Evolutionary conservation across 2,113 vertebrate species (phyloP), one percentile per base, ranked within the genome.

Genomic region (Eidolon helvum): DNA sequence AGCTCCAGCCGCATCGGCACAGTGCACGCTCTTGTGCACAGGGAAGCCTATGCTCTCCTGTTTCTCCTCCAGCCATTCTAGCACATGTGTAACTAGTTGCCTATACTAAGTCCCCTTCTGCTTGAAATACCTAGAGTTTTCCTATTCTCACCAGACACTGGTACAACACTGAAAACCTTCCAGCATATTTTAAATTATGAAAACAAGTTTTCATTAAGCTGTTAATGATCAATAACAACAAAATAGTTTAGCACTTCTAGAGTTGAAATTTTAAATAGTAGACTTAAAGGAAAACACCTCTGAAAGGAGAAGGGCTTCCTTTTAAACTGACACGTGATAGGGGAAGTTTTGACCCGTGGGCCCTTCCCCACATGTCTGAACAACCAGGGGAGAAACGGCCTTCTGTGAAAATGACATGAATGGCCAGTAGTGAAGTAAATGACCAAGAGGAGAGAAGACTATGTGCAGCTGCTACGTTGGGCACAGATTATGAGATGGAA

Each of bases 141-240:
- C 59, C 38, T 61, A 78, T 87, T 40, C 45, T 75, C 82, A 50
- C 3, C 21, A 15, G 43, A 82, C 10, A 57, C 55, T 63, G 43
- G 61, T 28, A 69, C 1, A 11, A 19, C 7, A 40, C 12, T 35
- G 33, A 78, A 95, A 85, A 48, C 2, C 24, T 15, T 55, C 30
- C 30, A 72, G 12, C 38, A 16, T 38, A 71, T 40, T 89, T 59
- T 65, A 50, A 74, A 50, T 71, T 50, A 66, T 28, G 45, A 53
- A 97, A 92, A 66, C 28, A 16, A 82, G 55, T 68, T 71, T 85
- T 94, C 22, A 72, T 35, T 78, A 94, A 87, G 75, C 22, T 78
- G 10, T 48, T 71, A 12, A n/a, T 88, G 45, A 90, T 7, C 35
- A 2, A n/a, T 53, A 63, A 66, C n/a, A 40, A 57, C 43, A 69